Evolutionary conservation across 1,140 invertebrate species (phyloP), one percentile per base, ranked within the genome.

Genomic region (Drosophila neocordata): DNA sequence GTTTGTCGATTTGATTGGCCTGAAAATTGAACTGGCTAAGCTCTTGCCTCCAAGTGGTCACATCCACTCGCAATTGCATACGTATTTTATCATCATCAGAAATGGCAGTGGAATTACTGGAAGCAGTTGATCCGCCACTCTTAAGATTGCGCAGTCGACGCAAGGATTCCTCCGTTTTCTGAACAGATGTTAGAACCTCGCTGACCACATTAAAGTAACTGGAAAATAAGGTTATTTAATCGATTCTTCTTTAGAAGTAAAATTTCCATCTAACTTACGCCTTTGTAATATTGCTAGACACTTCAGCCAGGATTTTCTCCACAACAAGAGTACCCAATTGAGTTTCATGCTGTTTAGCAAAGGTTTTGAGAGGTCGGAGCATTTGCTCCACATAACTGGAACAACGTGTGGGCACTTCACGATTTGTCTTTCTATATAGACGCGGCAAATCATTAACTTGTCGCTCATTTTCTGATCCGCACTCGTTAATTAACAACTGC

Each of bases 81-180:
- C 97, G 93, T 91, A 99, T 99, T 93, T 99, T 99, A 90, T 98
- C 97, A 92, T 98, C 97, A 91, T 99, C 98, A 8, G 90, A 95
- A 92, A 91, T 92, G 68, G 92, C 92, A 13, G 77, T 65, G 20
- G 90, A 90, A 70, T 93, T 93, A 5, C 93, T 92, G 51, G 80
- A 87, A 15, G 87, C 80, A 24, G 63, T 35, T 6, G 69, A 37
- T 4, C 69, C 63, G 3, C 93, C 93, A 55, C 92, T 92, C 84
- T 94, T 94, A 53, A 96, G 95, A 93, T 97, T 97, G 91, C 98
- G 98, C 62, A 99, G 93, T 75, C 96, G 94, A 89, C 96, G 94
- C 48, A 98, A 92, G 76, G 97, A 98, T 89, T 98, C 97, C 91
- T 99, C 98, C 74, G 98, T 99, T 93, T 97, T 97, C 91, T 97